Percentiles rank a stretch among this genome's conserved stretches.
Evolutionary conservation across 2,888 invertebrate genomes (phyloP).

Genomic region (Cyclophora punctaria): DNA sequence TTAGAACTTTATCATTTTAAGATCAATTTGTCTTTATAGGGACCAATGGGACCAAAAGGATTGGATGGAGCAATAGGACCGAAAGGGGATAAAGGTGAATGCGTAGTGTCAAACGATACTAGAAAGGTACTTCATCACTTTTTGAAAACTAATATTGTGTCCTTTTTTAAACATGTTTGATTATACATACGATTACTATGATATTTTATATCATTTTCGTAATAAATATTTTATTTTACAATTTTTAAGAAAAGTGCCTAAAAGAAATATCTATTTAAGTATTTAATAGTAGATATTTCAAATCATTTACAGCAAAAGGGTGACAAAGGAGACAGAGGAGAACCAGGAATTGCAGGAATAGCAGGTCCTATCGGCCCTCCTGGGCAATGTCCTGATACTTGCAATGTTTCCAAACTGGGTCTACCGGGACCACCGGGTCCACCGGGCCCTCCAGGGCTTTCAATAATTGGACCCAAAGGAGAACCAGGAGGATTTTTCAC

Average conservation of each 20-base stretch:
- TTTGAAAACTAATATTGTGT: no score
- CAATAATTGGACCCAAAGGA: slow-evolving; percentile 48
- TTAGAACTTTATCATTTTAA: not conserved
- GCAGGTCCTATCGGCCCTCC: slow-evolving; percentile 31
- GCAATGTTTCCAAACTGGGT: slow-evolving; percentile 18
- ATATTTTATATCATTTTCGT: no score
- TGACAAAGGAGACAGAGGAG: slow-evolving; percentile 46
- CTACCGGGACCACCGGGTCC: slow-evolving; percentile 42
- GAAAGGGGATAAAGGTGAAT: slow-evolving; percentile 54
- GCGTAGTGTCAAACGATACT: slow-evolving; percentile 29
- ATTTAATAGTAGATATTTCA: not conserved
- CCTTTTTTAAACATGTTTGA: no score
- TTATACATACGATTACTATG: no score
- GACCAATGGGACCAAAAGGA: slow-evolving; percentile 26
- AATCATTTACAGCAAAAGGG: slow-evolving; percentile 39
- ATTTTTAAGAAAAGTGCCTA: no score
- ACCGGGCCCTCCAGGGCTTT: slow-evolving; percentile 41
- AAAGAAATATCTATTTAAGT: no score
- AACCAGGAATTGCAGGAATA: slow-evolving; percentile 32
- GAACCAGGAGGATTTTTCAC: slow-evolving; percentile 29
- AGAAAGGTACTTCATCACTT: slow-evolving; percentile 28
- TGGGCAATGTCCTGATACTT: slow-evolving; percentile 16
- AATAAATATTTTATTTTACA: no score
- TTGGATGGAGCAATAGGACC: slow-evolving; percentile 28
- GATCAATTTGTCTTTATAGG: slow-evolving; percentile 15